Evolutionary conservation across 2,797 vertebrate species (phyloP).

Genomic region (Bradypus variegatus): DNA sequence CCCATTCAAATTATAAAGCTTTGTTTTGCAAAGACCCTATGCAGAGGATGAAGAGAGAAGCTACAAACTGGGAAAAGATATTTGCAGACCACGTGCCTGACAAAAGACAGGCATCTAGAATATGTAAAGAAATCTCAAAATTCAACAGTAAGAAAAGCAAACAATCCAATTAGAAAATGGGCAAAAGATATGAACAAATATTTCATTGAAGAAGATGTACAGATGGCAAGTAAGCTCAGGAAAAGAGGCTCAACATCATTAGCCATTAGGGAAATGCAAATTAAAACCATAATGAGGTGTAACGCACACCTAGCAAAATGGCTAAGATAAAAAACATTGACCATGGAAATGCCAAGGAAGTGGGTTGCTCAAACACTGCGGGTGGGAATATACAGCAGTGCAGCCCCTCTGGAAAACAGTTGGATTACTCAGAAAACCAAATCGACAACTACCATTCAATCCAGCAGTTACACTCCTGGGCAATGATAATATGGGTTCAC

Average conservation of each 20-base stretch:
- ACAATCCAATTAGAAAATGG: not conserved
- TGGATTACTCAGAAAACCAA: not conserved
- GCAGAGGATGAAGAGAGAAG: not conserved
- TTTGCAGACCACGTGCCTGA: not conserved
- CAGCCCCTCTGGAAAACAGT: too few species aligned
- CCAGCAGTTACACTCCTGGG: not conserved
- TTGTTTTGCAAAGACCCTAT: not conserved
- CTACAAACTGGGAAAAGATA: too few species aligned
- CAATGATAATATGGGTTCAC: not conserved
- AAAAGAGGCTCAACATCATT: rapidly evolving
- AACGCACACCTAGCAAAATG: not conserved
- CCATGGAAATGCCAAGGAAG: not conserved
- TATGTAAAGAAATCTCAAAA: not conserved
- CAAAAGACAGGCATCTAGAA: not conserved
- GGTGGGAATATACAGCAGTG: too few species aligned
- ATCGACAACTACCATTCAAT: rapidly evolving
- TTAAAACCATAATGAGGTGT: not conserved
- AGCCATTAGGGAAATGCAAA: not conserved
- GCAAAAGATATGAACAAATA: not conserved
- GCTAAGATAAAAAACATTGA: not conserved
- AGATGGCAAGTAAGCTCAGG: not conserved
- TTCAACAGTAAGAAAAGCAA: not conserved
- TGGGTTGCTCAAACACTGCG: rapidly evolving
- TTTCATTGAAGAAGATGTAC: not conserved
- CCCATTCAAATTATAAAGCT: not conserved